A percentile compares a stretch with the other conserved stretches of the same genome.
Conservation (phyloP, 2,888 invertebrate genomes). For the Nephrotoma flavescens region DNA sequence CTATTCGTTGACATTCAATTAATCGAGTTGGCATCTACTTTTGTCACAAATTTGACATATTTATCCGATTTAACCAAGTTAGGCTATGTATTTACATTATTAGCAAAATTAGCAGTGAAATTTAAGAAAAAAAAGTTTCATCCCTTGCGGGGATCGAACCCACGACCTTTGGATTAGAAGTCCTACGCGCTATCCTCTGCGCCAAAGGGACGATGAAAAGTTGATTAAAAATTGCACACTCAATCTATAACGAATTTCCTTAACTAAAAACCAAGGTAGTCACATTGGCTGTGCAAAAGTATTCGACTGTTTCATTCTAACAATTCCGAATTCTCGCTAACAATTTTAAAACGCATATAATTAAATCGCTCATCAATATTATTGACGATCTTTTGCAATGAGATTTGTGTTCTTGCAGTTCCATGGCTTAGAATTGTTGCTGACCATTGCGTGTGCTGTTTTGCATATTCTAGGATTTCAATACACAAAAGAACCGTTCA, state of each 20-base stretch:
- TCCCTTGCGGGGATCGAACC: conserved; percentile 77
- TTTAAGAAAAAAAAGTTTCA: conserved; percentile 22
- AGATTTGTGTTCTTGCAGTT: neutral
- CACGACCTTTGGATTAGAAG: conserved; percentile 84
- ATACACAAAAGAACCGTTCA: conserved; percentile 13
- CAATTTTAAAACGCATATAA: neutral
- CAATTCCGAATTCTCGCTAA: neutral
- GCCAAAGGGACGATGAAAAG: conserved; percentile 57
- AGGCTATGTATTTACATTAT: too few species aligned
- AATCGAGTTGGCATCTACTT: too few species aligned
- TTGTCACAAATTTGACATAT: too few species aligned
- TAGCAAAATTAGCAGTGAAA: too few species aligned
- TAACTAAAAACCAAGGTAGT: neutral
- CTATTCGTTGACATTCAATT: too few species aligned
- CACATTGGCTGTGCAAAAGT: neutral
- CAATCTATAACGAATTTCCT: neutral
- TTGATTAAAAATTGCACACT: conserved; percentile 11
- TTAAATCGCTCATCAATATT: too few species aligned
- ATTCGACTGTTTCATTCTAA: neutral
- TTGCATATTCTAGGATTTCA: neutral
- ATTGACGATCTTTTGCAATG: neutral
- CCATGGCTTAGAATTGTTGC: neutral
- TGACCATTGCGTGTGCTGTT: neutral
- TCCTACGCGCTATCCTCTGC: conserved; percentile 82
- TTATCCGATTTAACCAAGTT: too few species aligned